Evolutionary conservation across 2,888 invertebrate species (phyloP).

Genomic region (Meghimatium bilineatum): DNA sequence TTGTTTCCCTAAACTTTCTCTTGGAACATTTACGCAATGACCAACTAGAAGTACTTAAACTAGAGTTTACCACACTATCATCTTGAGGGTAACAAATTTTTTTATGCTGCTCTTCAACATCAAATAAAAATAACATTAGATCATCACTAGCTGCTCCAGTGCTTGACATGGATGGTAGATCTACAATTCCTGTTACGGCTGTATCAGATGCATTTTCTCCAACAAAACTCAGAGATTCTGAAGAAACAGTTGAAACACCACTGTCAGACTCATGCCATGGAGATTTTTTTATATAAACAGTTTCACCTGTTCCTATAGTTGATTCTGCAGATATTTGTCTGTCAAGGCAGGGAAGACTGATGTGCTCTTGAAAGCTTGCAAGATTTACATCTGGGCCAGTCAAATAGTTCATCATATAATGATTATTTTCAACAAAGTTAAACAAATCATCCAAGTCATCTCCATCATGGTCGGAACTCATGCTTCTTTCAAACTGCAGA

Average conservation of each 20-base stretch:
- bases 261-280: conserved; percentile 70
- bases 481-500: background rate
- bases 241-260: conserved; percentile 52
- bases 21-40: background rate
- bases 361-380: background rate
- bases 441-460: background rate
- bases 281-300: conserved; percentile 45
- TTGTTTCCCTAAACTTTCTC: background rate
- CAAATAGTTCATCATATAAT: background rate
- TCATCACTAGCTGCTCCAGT: conserved; percentile 41
- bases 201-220: conserved; percentile 38
- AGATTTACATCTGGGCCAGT: conserved; percentile 20
- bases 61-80: conserved; percentile 4
- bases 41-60: background rate
- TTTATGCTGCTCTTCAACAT: background rate
- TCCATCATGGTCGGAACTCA: background rate
- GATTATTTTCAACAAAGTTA: background rate
- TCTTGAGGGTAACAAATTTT: background rate
- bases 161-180: conserved; percentile 3
- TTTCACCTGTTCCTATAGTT: background rate
- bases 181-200: background rate
- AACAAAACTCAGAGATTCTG: conserved; percentile 48
- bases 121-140: conserved; percentile 37
- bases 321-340: background rate
- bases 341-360: background rate